These are phyloP conservation scores for Episyrphus balteatus DNA, from an alignment of 1,140 invertebrate species.

Conservation along the genomic window DNA sequence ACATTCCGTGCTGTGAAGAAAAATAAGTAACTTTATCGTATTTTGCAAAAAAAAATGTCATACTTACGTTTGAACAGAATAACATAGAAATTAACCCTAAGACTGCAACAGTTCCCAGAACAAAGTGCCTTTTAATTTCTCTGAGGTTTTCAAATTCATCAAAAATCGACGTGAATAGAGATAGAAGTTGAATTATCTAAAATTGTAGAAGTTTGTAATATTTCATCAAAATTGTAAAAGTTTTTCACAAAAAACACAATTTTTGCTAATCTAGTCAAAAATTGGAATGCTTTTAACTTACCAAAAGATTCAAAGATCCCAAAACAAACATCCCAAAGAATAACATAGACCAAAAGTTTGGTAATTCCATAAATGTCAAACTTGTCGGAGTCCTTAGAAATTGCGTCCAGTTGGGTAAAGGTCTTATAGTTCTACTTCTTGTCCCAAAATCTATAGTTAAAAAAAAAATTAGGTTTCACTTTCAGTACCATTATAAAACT, in stretches of 20 bases:
- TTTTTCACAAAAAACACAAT: too few relatives aligned
- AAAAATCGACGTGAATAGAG: conserved; percentile 24
- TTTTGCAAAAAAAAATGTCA: background rate
- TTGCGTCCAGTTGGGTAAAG: too few relatives aligned
- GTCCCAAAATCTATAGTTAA: too few relatives aligned
- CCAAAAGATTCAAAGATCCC: conserved; percentile 26
- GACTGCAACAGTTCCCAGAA: conserved; percentile 9
- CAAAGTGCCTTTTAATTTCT: conserved; percentile 13
- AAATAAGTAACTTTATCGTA: background rate
- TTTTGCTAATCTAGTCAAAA: too few relatives aligned
- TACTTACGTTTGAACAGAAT: conserved; percentile 26
- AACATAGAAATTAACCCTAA: conserved; percentile 19
- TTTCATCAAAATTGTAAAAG: too few relatives aligned
- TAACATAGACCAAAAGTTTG: conserved; percentile 26
- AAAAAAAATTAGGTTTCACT: too few relatives aligned
- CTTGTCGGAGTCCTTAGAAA: too few relatives aligned
- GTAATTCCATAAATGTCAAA: too few relatives aligned
- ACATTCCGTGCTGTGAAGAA: conserved; percentile 14
- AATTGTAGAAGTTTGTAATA: too few relatives aligned
- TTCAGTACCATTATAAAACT: too few relatives aligned
- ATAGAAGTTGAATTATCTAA: conserved; percentile 26
- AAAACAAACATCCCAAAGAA: conserved; percentile 28
- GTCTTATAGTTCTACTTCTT: too few relatives aligned
- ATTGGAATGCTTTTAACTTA: too few relatives aligned
- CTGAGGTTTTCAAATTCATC: conserved; percentile 28